Evolutionary conservation across 2,797 vertebrate species (phyloP), one percentile per base, ranked within the genome.

Genomic region (Sebastiscus albofasciatus): DNA sequence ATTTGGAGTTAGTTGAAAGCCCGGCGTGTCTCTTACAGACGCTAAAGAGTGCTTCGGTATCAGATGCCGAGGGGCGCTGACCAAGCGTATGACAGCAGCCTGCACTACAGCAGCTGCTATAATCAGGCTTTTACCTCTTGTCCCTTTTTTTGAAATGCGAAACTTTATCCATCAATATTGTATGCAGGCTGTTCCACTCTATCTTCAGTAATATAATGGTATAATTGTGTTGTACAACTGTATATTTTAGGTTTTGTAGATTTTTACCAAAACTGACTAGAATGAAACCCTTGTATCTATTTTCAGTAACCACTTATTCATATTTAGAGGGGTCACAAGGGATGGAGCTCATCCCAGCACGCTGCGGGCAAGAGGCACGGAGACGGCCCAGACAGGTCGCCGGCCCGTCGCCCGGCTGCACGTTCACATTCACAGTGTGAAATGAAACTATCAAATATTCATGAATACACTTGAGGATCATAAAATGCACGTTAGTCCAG

Each of bases 381-480:
- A 72, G 34, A 12, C 29, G 1, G 42, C 56, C 4, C 36, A 20
- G 67, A 54, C 33, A 5, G 62, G 42, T 80, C 18, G 16, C 12
- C 26, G 20, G 52, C 5, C 66, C 27, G 9, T 62, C 11, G 27
- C 10, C 27, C 6, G n/a, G n/a, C 58, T 14, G 12, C 52, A 33
- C 33, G 4, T 42, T 74, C n/a, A 65, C 22, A 54, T 26, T 64
- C 67, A 31, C 61, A 46, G 73, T 46, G 68, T 39, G 75, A 90
- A 76, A 86, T 77, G 22, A 79, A 79, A 81, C 13, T 3, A 74
- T 82, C 5, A 80, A 87, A 89, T 84, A 85, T 84, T 86, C 39
- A 87, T 77, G 70, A 55, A 75, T 34, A 64, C 75, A 78, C 71
- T 73, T 72, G 61, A 72, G 62, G 58, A 77, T 88, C 73, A 77